Evolutionary conservation across 1,140 invertebrate species (phyloP), one percentile per base, ranked within the genome.

Genomic region (Cryptotermes secundus): DNA sequence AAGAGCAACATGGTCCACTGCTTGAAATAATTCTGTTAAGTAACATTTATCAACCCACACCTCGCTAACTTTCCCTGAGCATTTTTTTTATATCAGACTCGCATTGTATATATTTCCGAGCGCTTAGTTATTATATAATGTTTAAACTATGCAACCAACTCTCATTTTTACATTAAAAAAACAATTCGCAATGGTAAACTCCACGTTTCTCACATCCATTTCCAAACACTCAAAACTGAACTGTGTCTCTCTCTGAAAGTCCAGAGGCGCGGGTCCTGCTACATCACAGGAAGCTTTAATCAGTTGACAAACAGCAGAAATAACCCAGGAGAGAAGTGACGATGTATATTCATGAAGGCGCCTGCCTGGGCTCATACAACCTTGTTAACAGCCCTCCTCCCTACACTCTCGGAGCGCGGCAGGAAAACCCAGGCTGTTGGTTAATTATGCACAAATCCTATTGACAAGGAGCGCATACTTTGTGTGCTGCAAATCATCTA

Each of bases 211-310:
- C 53, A 59, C 59, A 72, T n/a, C 59, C 59, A 72, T 4, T 72
- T 72, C 59, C n/a, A 72, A 72, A 26, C 59, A 72, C 59, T 72
- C 59, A 72, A 72, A 72, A 72, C 59, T 72, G 59, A 72, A 72
- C 59, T n/a, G 26, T n/a, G 6, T 12, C 59, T 22, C 59, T 72
- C n/a, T 31, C 59, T 72, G 59, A 72, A 72, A 31, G 59, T 72
- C 59, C 59, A 72, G 7, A 16, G 59, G 59, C 59, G 14, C n/a
- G 59, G 59, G 7, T 31, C 16, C 59, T 31, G 59, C 26, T 72
- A 72, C 59, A 72, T 72, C 59, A 72, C 59, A 72, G 59, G 59
- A 72, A 72, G 59, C 59, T 72, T 72, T 72, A 72, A 72, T 72
- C 59, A 72, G 59, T 72, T 72, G 59, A 72, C 59, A 72, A 72